Base-by-base conservation (phyloP, 2,888 invertebrate genomes). In the Mystacides longicornis region DNA sequence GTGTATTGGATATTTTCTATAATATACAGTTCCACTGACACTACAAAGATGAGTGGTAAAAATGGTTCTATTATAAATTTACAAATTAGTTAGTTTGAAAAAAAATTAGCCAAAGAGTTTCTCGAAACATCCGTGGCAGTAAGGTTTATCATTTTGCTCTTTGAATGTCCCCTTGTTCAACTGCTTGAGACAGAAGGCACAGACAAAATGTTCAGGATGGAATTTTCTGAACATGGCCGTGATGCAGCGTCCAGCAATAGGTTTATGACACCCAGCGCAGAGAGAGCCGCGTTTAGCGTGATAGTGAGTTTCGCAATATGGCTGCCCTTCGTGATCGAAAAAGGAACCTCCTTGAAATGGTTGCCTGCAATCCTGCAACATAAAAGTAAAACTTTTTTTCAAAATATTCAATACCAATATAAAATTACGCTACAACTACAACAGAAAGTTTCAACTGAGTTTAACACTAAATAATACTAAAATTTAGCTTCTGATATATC, bases 151-250 rank as follows among this genome's bases (percentile, higher is more conserved):
- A 69, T 95, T 95, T 69, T 97, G 96, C 72, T 99, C 99, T 72
- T 99, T 99, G 75, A 99, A 99, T 1, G 98, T 99, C 66, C 98
- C 98, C 71, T 98, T 98, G 75, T 97, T 98, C 64, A 99, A 81
- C 70, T 97, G 97, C 68, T 95, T 89, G 61, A 96, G 80, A 69
- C 99, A 99, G 78, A 97, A 99, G n/a, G 97, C 95, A 78, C 99
- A 99, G 5, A 96, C 95, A 70, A 99, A 99, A 76, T 99, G 98
- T 71, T 99, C 98, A 0, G 98, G 98, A 74, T 99, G 99, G 81
- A 95, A 99, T 76, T 99, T 98, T 64, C 91, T 81, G 77, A 93
- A 96, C 96, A 99, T 97, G 62, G 98, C 98, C 1, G 98, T 98
- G 70, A 99, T 97, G 75, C 98, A 99, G 33, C 98, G 88, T 55